Conservation (phyloP, 2,797 vertebrate species). For the Lerista edwardsae region DNA sequence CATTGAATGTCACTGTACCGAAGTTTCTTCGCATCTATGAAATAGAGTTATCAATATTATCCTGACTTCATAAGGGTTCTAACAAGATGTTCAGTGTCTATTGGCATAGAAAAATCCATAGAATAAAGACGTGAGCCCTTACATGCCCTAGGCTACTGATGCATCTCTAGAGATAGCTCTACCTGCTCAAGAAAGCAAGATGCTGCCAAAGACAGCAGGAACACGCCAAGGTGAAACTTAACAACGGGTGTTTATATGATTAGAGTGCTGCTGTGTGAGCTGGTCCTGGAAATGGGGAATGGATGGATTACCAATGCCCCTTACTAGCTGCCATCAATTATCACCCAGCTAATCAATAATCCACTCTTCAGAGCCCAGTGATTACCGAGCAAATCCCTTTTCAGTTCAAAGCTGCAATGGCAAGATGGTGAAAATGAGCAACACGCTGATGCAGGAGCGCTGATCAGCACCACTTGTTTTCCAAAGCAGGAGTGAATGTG, state of each 20-base stretch:
- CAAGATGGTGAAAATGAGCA: background rate
- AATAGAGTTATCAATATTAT: constrained; percentile 1
- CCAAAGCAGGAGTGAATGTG: background rate
- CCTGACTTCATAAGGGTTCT: background rate
- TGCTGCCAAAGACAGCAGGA: background rate
- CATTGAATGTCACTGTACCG: background rate
- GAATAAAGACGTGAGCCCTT: background rate
- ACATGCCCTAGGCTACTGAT: background rate
- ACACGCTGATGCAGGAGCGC: background rate
- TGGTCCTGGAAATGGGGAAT: background rate
- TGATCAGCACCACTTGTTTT: no score
- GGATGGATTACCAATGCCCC: background rate
- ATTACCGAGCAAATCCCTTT: background rate
- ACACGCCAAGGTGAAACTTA: background rate
- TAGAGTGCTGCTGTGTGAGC: background rate
- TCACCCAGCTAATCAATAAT: background rate
- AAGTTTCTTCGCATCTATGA: constrained; percentile 1
- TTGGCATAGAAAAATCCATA: constrained; percentile 7
- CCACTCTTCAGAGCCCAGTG: background rate
- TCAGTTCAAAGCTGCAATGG: background rate
- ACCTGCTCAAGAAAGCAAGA: background rate
- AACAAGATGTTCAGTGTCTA: background rate
- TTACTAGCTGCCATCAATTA: constrained; percentile 24
- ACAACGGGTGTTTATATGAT: background rate
- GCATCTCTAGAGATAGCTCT: background rate